Base-by-base conservation (phyloP, 2,888 invertebrate genomes). In the Apamea sordens region DNA sequence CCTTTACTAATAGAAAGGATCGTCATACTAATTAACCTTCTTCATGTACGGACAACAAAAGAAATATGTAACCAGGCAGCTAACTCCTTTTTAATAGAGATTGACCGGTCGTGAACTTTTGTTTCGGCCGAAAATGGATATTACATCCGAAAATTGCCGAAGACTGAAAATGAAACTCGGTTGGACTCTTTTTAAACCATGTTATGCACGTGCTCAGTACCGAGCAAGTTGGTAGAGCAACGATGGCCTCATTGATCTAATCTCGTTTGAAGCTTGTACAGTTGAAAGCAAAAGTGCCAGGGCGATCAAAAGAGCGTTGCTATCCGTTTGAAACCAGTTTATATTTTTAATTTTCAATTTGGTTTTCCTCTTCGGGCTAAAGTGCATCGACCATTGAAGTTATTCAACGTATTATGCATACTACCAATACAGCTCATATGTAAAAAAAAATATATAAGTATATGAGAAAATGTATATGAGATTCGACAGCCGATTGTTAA, bases 311-410 rank as follows among this genome's bases (percentile, higher is more conserved):
- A 28, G 53, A 32, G 71, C 50, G 13, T 53, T 80, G 28, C 10
- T 24, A 64, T 69, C 21, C 63, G 47, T 28, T 79, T 47, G 2
- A 15, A 67, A 53, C 83, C 59, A 32, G 81, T 83, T 81, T 44
- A 24, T 53, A 56, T 50, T 72, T 73, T 70, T 47, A 18, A 68
- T 79, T 79, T 74, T 44, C 18, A 59, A 59, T 44, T 65, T 28
- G n/a, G 32, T 69, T 80, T 73, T 85, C 81, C 81, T 75, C 47
- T 56, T 47, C 24, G 56, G 32, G n/a, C 28, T 53, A 56, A 77
- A 47, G 53, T 47, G 70, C 70, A 83, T 61, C 47, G 70, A 44
- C 28, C 28, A 63, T 28, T 67, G 15, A 5, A 65, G 59, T 71
- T 71, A 50, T 82, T 69, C 50, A 63, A 61, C 15, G 15, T 47